These are phyloP conservation scores for Chiloscyllium plagiosum DNA, from an alignment of 2,113 vertebrate genomes.

Conservation along the genomic window DNA sequence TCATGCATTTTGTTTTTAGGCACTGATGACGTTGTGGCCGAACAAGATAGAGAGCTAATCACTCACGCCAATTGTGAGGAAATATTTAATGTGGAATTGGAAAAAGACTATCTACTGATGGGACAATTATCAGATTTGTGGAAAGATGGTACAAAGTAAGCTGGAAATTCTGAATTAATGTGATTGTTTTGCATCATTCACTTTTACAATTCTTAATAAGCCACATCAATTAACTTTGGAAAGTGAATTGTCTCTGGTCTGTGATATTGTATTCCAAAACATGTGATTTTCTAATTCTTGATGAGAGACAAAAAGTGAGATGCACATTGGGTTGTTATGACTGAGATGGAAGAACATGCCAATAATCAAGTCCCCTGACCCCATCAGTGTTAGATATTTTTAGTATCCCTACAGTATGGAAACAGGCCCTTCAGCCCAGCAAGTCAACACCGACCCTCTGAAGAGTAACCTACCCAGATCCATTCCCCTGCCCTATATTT, in stretches of 20 bases:
- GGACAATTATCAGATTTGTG: constrained; percentile 52
- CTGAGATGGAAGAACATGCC: too few species aligned
- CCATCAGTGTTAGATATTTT: too few species aligned
- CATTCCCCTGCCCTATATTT: too few species aligned
- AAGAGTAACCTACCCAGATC: too few species aligned
- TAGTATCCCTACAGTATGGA: too few species aligned
- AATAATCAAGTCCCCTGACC: too few species aligned
- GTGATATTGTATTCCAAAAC: neutral
- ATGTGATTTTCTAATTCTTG: neutral
- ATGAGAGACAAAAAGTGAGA: neutral
- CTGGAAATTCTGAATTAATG: neutral
- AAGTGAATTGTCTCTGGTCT: neutral
- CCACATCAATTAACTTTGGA: too few species aligned
- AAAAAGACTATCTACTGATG: constrained; percentile 54
- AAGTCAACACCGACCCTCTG: too few species aligned
- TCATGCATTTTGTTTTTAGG: constrained; percentile 43
- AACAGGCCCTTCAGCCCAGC: too few species aligned
- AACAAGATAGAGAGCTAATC: constrained; percentile 46
- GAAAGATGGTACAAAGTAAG: constrained; percentile 50
- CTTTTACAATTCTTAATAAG: too few species aligned
- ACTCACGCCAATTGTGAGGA: constrained; percentile 55
- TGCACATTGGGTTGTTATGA: too few species aligned
- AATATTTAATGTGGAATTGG: neutral
- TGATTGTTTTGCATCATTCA: too few species aligned
- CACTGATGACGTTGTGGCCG: constrained; percentile 43